phyloP scores from a whole-genome alignment of 2,113 vertebrate species.

The Varanus komodoensis region DNA sequence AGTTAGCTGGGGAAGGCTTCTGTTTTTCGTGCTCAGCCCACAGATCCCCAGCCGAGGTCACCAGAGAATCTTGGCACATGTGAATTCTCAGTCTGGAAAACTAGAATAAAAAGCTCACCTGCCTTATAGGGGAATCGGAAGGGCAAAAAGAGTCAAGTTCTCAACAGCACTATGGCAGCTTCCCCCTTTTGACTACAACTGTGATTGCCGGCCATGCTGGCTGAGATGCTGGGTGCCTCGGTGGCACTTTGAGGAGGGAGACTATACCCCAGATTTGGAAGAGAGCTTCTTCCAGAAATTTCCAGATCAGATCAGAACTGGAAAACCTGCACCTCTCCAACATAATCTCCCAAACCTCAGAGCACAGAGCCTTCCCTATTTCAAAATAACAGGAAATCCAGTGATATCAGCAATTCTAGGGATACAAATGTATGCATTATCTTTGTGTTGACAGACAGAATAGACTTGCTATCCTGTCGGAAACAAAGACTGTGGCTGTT shows the following conservation, averaged over 20 bases:
- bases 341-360: not conserved
- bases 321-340: not conserved
- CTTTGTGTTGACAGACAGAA: not conserved
- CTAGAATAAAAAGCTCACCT: not conserved
- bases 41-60: not conserved
- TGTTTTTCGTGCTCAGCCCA: not conserved
- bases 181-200: no score
- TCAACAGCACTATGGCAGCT: no score
- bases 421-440: not conserved
- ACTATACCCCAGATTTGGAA: no score
- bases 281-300: not conserved
- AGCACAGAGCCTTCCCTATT: not conserved
- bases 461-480: not conserved
- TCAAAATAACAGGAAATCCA: conserved; percentile 5
- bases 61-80: not conserved
- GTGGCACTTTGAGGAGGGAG: not conserved
- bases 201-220: no score
- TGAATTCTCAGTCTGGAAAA: not conserved
- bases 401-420: not conserved
- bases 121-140: not conserved
- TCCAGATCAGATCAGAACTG: not conserved
- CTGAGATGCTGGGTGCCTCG: no score
- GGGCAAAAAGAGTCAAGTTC: not conserved
- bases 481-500: not conserved
- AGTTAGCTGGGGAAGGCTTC: no score